Base-by-base conservation (phyloP, 2,797 vertebrate species). In the Bucorvus abyssinicus region DNA sequence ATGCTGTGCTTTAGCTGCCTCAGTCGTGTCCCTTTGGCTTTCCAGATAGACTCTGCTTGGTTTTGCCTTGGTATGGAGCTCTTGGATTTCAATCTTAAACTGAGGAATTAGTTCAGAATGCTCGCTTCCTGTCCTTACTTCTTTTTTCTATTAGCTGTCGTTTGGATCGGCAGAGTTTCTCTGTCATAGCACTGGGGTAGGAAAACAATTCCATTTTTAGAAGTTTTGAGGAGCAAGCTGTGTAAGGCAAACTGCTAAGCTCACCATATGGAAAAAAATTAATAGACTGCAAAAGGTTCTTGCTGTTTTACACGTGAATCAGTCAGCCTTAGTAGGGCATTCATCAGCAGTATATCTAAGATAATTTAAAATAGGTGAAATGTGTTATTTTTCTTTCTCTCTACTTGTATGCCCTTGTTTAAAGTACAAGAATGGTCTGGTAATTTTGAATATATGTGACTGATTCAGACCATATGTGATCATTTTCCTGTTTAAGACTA, bases 191-290 rank as follows among this genome's bases (percentile, higher is more conserved):
- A 5, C 1, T 44, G 38, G 45, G 29, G 7, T 89, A 47, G 84
- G 81, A 93, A 82, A 92, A 65, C 49, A 89, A 57, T 87, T 61
- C 52, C 8, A 26, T 91, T 94, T 96, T 94, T 87, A 84, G 68
- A 77, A 34, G 32, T 75, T 83, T 65, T 34, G 63, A 93, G 49
- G 47, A 92, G 89, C 60, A 77, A 34, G 32, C 75, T 83, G 89
- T 55, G 67, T 88, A 67, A 80, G 85, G 79, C 94, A 87, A 94
- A 71, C 91, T 88, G 82, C 74, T 87, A 90, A 91, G 81, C 40
- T 84, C 26, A 34, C 94, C 89, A 82, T 95, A 82, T 93, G 90
- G 87, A 47, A 61, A 84, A 82, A 56, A 94, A 82, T 80, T 89
- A 94, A 86, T 91, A 67, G 81, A 59, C 85, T 92, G 84, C 56